These are phyloP conservation scores for Platanista minor DNA, from an alignment of 2,113 vertebrate genomes.

Conservation along the genomic window DNA sequence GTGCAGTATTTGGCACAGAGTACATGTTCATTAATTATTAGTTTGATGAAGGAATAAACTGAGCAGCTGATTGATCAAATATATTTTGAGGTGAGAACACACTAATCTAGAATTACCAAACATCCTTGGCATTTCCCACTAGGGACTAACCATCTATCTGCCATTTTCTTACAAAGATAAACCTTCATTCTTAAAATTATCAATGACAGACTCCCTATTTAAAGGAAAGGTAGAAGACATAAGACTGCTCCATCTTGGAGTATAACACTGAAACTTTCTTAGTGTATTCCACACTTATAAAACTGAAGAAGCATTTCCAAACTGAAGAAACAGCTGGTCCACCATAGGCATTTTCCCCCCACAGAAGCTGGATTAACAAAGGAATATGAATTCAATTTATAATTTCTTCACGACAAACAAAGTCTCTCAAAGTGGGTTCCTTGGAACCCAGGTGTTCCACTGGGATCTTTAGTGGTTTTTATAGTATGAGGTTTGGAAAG, in stretches of 20 bases:
- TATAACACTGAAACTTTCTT: neutral
- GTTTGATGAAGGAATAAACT: constrained; percentile 11
- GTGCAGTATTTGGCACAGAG: neutral
- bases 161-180: neutral
- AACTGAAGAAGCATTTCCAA: neutral
- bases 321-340: neutral
- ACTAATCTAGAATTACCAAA: neutral
- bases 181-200: neutral
- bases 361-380: neutral
- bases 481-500: neutral
- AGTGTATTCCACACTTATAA: neutral
- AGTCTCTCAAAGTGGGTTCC: neutral
- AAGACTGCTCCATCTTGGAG: neutral
- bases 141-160: neutral
- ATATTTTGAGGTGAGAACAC: neutral
- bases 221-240: neutral
- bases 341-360: neutral
- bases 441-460: neutral
- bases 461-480: neutral
- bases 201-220: neutral
- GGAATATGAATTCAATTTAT: neutral
- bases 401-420: neutral
- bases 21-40: neutral
- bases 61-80: neutral
- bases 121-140: neutral